Conservation (phyloP, 2,113 vertebrate genomes). For the Crocuta crocuta region DNA sequence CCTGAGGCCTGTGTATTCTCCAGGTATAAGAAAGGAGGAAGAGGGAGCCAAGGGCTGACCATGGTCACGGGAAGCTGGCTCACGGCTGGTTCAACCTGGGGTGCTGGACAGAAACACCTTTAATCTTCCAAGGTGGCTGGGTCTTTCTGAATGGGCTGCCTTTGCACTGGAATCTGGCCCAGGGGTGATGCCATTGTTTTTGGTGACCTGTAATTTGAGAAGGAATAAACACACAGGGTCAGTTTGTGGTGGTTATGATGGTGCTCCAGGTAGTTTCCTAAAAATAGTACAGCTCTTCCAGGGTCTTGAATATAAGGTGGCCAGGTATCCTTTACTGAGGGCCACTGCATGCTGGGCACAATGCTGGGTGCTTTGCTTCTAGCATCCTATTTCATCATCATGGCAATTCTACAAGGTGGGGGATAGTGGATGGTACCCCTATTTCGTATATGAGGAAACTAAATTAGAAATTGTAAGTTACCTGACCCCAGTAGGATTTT, state of each 20-base stretch:
- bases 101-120: slow-evolving; percentile 83
- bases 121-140: slow-evolving; percentile 84
- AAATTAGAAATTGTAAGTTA: not conserved
- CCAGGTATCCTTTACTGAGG: not conserved
- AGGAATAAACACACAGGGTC: slow-evolving; percentile 57
- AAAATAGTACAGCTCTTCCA: not conserved
- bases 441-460: not conserved
- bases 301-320: not conserved
- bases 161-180: slow-evolving; percentile 80
- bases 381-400: not conserved
- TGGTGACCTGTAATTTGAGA: slow-evolving; percentile 83
- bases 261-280: not conserved
- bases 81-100: slow-evolving; percentile 56
- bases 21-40: slow-evolving; percentile 55
- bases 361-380: not conserved
- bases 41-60: slow-evolving; percentile 80
- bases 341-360: not conserved
- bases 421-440: not conserved
- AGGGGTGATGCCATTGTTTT: slow-evolving; percentile 82
- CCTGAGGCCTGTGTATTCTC: slow-evolving; percentile 73
- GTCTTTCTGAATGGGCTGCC: slow-evolving; percentile 85
- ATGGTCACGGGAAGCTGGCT: slow-evolving; percentile 82
- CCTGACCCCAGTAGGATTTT: not conserved
- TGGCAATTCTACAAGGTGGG: not conserved
- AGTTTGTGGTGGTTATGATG: not conserved